Percentiles rank a stretch among this genome's conserved stretches.
Conservation (phyloP, 2,113 vertebrate species). For the Oryzias javanicus region DNA sequence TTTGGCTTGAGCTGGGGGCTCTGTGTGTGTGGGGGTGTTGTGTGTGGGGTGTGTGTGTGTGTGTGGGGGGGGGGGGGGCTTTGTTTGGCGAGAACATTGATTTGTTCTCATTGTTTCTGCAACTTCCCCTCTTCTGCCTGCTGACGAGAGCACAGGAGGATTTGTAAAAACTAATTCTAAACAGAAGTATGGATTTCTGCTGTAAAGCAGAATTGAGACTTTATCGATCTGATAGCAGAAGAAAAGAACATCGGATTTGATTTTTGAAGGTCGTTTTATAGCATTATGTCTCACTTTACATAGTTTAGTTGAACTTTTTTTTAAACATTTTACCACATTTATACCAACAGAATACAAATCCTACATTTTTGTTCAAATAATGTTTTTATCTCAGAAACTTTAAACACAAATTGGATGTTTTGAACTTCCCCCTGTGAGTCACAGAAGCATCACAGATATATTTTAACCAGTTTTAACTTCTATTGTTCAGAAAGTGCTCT, state of each 20-base stretch:
- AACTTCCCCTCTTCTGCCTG: conserved; percentile 45
- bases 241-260: conserved; percentile 54
- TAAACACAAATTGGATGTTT: too few species aligned
- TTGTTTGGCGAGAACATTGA: conserved; percentile 59
- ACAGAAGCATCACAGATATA: too few species aligned
- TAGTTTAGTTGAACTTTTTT: not conserved
- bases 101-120: conserved; percentile 63
- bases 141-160: conserved; percentile 36
- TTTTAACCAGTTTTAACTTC: too few species aligned
- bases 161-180: conserved; percentile 67
- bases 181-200: conserved; percentile 62
- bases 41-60: too few species aligned
- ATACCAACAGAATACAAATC: too few species aligned
- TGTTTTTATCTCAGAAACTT: too few species aligned
- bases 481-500: too few species aligned
- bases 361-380: too few species aligned
- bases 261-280: conserved; percentile 12
- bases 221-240: conserved; percentile 54
- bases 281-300: conserved; percentile 12
- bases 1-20: conserved; percentile 46
- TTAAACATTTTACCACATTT: too few species aligned
- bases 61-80: conserved; percentile 36
- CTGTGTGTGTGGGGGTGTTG: too few species aligned
- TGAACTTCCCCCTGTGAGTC: too few species aligned
- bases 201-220: conserved; percentile 54